Percentiles rank a stretch among this genome's conserved stretches.
Evolutionary conservation across 2,888 invertebrate species (phyloP).

Genomic region (Drosophila gaucha): DNA sequence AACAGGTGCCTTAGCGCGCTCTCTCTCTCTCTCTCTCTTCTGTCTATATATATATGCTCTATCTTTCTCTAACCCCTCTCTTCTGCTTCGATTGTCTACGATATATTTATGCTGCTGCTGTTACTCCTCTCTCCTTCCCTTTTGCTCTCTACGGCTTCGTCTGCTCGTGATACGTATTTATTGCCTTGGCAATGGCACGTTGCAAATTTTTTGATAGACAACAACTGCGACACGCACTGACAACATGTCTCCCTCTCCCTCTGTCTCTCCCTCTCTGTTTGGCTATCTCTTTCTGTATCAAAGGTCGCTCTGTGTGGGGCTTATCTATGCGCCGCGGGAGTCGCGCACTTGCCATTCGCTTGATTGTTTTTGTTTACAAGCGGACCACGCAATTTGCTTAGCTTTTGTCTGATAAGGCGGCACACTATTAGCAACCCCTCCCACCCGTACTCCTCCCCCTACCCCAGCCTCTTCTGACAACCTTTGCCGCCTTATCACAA

Average conservation of each 20-base stretch:
- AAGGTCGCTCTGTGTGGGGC: constrained; percentile 35
- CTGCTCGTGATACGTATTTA: constrained; percentile 49
- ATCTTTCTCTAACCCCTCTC: not conserved
- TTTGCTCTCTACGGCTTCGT: not conserved
- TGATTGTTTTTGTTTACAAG: constrained; percentile 70
- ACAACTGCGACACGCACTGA: constrained; percentile 50
- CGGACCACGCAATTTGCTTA: constrained; percentile 64
- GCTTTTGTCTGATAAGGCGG: constrained; percentile 55
- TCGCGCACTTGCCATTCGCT: constrained; percentile 18
- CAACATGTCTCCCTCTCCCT: constrained; percentile 32
- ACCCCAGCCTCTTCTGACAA: not conserved
- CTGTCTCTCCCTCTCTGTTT: not conserved
- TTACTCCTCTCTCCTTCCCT: not conserved
- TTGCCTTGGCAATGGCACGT: constrained; percentile 32
- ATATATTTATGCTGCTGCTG: not conserved
- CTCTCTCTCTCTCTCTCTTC: not conserved
- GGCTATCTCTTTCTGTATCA: constrained; percentile 15
- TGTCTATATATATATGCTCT: too few relatives aligned
- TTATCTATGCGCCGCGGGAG: constrained; percentile 31
- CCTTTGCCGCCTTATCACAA: constrained; percentile 29
- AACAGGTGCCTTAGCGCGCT: constrained; percentile 42
- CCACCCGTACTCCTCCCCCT: not conserved
- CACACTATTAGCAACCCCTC: not conserved
- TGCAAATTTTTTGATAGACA: constrained; percentile 32
- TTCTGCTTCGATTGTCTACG: not conserved